These are phyloP conservation scores for Avahi laniger DNA, from an alignment of 2,797 vertebrate species.

Conservation along the genomic window DNA sequence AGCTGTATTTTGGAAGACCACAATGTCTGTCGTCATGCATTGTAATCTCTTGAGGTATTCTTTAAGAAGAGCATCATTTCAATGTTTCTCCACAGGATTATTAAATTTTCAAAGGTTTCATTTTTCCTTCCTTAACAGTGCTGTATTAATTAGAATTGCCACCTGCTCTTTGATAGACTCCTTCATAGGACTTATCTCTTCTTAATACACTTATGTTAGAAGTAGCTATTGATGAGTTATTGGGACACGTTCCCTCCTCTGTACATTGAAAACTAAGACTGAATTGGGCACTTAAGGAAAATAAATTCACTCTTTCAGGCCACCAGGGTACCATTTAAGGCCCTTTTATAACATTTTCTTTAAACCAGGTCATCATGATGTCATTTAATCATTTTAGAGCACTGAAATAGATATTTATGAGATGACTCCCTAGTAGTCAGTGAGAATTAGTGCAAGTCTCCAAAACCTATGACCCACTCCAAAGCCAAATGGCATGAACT, in stretches of 20 bases:
- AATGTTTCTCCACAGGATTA: conserved; percentile 7
- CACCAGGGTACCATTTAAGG: conserved; percentile 71
- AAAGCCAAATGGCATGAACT: conserved; percentile 18
- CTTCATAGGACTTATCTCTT: conserved; percentile 53
- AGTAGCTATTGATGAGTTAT: conserved; percentile 62
- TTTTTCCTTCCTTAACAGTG: conserved; percentile 7
- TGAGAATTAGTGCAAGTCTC: conserved; percentile 49
- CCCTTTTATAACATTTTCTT: conserved; percentile 65
- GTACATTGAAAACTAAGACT: conserved; percentile 61
- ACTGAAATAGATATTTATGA: conserved; percentile 73
- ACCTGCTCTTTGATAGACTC: conserved; percentile 46
- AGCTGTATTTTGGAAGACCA: conserved; percentile 17
- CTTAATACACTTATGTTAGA: conserved; percentile 63
- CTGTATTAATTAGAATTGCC: conserved; percentile 49
- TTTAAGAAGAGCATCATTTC: neutral
- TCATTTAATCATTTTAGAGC: conserved; percentile 73
- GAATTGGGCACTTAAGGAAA: conserved; percentile 69
- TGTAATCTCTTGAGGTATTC: conserved; percentile 12
- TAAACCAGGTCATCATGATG: conserved; percentile 74
- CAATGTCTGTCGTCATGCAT: neutral
- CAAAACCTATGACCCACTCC: conserved; percentile 16
- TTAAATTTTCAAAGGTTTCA: conserved; percentile 37
- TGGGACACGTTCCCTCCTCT: conserved; percentile 37
- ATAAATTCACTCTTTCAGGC: conserved; percentile 67
- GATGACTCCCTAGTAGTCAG: neutral